phyloP scores from a whole-genome alignment of 2,888 invertebrate species.

The Eupsilia transversa region DNA sequence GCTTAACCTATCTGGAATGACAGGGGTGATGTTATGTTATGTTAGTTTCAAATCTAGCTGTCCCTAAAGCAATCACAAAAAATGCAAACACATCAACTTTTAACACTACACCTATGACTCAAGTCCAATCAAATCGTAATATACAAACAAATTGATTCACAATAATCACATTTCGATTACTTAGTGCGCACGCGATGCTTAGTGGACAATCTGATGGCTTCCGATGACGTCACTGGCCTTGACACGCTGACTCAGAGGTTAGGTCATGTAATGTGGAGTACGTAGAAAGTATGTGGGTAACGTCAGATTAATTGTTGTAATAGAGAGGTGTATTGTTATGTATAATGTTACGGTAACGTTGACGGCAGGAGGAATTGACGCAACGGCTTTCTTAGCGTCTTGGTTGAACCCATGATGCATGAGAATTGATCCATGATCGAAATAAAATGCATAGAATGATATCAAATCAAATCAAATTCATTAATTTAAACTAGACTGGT shows the following conservation, averaged over 20 bases:
- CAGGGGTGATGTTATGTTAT: neutral
- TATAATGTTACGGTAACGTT: neutral
- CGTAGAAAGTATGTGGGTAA: conserved; percentile 40
- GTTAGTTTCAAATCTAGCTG: neutral
- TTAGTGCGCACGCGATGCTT: conserved; percentile 58
- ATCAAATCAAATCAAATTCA: neutral
- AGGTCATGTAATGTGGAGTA: conserved; percentile 52
- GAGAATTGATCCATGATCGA: neutral
- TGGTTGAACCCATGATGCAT: neutral
- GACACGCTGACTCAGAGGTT: conserved; percentile 63
- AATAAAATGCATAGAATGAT: neutral
- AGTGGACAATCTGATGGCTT: conserved; percentile 47
- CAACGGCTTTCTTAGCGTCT: neutral
- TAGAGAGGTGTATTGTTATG: neutral
- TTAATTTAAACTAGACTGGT: no score
- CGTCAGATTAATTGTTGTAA: conserved; percentile 11
- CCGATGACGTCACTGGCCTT: conserved; percentile 59
- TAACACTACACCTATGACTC: conserved; percentile 44
- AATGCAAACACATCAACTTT: conserved; percentile 42
- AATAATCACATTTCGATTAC: conserved; percentile 65
- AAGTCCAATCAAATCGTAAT: conserved; percentile 55
- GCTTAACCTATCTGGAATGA: accelerated
- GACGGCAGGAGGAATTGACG: neutral
- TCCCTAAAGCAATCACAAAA: neutral
- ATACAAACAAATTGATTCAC: conserved; percentile 61